Percentiles rank a stretch among this genome's conserved stretches.
Evolutionary conservation across 2,797 vertebrate genomes (phyloP).

Genomic region (Hydrocynus forskahlii): DNA sequence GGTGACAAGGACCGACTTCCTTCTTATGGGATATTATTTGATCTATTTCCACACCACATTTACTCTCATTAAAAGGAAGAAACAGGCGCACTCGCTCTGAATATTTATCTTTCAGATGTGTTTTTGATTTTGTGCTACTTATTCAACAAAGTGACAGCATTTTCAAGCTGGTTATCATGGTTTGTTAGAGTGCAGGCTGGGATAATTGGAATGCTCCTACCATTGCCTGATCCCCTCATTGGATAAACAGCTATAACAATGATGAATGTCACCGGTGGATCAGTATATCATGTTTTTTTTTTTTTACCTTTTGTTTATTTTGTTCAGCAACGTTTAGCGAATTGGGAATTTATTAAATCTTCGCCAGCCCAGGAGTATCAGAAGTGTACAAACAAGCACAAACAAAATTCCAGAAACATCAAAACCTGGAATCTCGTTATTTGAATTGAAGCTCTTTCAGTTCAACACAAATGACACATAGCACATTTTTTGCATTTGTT

Average conservation of each 20-base stretch:
- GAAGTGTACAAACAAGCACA: conserved; percentile 53
- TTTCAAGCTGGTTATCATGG: conserved; percentile 87
- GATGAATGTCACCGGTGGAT: conserved; percentile 75
- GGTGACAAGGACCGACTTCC: conserved; percentile 79
- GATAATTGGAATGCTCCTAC: conserved; percentile 71
- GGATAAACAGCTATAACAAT: conserved; percentile 81
- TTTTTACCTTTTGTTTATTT: conserved; percentile 78
- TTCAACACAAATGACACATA: conserved; percentile 19
- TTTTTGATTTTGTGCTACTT: conserved; percentile 81
- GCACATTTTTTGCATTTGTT: background rate
- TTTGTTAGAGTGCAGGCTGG: conserved; percentile 72
- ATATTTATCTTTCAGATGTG: conserved; percentile 79
- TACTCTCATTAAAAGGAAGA: conserved; percentile 71
- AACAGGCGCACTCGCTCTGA: conserved; percentile 80
- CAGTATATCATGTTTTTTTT: conserved; percentile 79
- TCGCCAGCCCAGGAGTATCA: conserved; percentile 48
- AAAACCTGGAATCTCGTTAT: conserved; percentile 40
- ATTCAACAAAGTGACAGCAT: conserved; percentile 83
- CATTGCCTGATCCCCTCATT: conserved; percentile 75
- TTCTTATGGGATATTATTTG: conserved; percentile 83
- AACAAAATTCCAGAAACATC: conserved; percentile 41
- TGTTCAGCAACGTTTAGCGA: conserved; percentile 71
- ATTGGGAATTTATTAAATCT: conserved; percentile 60
- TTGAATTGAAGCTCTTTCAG: conserved; percentile 37
- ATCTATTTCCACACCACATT: conserved; percentile 84